Conservation (phyloP, 2,797 vertebrate genomes). For the Acanthurus lineatus region DNA sequence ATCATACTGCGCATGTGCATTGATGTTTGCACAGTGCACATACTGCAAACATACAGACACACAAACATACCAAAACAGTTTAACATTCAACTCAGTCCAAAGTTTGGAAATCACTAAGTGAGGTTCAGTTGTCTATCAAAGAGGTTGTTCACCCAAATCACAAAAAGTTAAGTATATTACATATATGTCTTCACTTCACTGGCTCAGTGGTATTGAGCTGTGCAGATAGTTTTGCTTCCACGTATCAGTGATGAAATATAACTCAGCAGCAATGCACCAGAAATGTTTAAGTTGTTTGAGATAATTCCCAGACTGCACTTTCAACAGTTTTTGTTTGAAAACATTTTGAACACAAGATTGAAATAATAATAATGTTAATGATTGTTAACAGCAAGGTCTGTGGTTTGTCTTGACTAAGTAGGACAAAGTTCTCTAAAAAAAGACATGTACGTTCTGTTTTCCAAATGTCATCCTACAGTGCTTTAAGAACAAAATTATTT, state of each 20-base stretch:
- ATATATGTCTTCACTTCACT: background rate
- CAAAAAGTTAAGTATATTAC: background rate
- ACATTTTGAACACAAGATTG: background rate
- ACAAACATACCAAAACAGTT: slow-evolving; percentile 19
- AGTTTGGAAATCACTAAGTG: background rate
- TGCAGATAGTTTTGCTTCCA: slow-evolving; percentile 3
- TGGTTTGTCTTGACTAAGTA: background rate
- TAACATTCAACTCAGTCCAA: slow-evolving; percentile 24
- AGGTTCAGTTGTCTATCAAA: background rate
- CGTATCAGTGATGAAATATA: background rate
- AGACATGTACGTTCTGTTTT: background rate
- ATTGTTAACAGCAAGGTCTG: background rate
- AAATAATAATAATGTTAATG: background rate
- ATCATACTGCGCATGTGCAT: slow-evolving; percentile 10
- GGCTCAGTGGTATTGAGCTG: background rate
- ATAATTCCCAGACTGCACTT: background rate
- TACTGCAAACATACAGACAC: background rate
- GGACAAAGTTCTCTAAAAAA: background rate
- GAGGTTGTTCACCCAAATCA: background rate
- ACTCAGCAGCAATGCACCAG: background rate
- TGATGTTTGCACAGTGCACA: slow-evolving; percentile 37
- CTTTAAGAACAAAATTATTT: background rate
- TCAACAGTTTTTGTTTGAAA: background rate
- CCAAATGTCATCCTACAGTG: background rate
- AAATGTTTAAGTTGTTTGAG: background rate